Base-by-base conservation (phyloP, 2,888 invertebrate species). In the Temnothorax ravouxi region DNA sequence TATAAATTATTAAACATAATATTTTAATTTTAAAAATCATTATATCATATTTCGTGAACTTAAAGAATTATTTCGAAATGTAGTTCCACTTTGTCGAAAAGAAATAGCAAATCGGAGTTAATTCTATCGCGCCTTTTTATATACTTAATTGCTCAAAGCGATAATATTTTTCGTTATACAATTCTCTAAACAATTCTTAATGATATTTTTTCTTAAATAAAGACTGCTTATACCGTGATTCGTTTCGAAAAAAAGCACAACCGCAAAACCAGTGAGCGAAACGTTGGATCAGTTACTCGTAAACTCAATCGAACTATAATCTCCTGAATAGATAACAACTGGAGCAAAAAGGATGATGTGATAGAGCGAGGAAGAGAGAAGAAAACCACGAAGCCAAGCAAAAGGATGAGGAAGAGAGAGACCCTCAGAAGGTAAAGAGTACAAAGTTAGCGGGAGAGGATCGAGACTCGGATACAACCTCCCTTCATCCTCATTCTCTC, bases 241-340 rank as follows among this genome's bases (percentile, higher is more conserved):
- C 59, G 38, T 71, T 59, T 47, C 72, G 59, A 72, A 80, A 80
- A 72, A 47, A 71, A 80, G 71, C 59, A 59, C 72, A 71, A 34
- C 34, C 80, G 50, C 75, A 41, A 21, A 64, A 38, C 74, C 52
- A 44, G 52, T 38, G 61, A 81, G 89, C 71, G 82, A 88, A 88
- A 87, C 61, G 88, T 62, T 52, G 81, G 85, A 83, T 89, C 89
- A 77, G 90, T 90, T 87, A 76, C 81, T 80, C 41, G 72, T 34
- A 87, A 71, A 74, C 82, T 88, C 85, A 85, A 90, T 90, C 90
- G 87, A 59, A 64, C 74, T 82, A 90, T 85, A 88, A 83, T 83
- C 76, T 85, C 29, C 75, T 88, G 89, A 89, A 90, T 89, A 90
- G 89, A 89, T 90, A 89, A 88, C 90, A 84, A 82, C 77, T 62